Conservation (phyloP, 2,113 vertebrate species). For the Rallus limicola region DNA sequence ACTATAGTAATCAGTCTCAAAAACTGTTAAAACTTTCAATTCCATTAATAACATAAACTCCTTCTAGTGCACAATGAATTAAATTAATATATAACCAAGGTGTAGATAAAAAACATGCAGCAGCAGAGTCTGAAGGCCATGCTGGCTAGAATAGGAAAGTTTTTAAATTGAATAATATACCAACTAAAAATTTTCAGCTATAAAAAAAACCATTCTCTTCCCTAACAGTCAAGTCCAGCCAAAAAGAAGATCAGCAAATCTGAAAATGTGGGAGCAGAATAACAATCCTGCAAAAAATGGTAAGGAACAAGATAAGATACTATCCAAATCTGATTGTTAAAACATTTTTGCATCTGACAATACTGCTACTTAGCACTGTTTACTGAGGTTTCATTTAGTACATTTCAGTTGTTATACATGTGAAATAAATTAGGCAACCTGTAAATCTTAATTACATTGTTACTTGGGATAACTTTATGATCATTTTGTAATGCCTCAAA, state of each 20-base stretch:
- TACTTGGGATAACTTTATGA: not conserved
- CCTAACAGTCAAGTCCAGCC: not conserved
- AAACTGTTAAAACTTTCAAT: not conserved
- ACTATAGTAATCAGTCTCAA: not conserved
- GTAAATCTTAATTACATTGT: not conserved
- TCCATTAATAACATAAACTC: not conserved
- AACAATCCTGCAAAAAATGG: not conserved
- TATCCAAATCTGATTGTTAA: not conserved
- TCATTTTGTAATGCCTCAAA: not conserved
- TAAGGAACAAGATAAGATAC: not conserved
- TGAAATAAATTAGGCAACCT: not conserved
- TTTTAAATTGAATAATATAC: not conserved
- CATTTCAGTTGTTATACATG: not conserved
- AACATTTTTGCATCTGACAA: not conserved
- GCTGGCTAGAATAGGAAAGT: not conserved
- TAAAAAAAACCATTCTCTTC: not conserved
- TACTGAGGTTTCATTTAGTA: not conserved
- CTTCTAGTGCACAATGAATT: not conserved
- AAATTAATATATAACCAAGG: not conserved
- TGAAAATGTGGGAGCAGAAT: not conserved
- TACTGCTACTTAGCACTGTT: not conserved
- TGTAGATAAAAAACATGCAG: not conserved
- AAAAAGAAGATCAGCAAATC: not conserved
- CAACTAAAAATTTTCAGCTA: not conserved
- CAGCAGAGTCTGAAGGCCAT: not conserved